Percentiles rank a stretch among this genome's conserved stretches.
Evolutionary conservation across 1,140 invertebrate species (phyloP).

Genomic region (Phthorimaea operculella): DNA sequence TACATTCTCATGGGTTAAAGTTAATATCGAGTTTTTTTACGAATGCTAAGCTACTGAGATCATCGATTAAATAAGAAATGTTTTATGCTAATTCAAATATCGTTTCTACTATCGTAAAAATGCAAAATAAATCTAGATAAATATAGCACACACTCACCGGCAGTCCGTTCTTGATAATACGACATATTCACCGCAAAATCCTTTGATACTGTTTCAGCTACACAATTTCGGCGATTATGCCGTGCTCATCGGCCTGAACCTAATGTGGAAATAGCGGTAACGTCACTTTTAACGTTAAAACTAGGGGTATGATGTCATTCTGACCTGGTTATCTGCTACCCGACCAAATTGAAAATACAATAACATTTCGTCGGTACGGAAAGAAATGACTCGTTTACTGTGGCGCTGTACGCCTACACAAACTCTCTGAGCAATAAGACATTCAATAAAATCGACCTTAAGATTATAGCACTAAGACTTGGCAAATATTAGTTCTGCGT

Average conservation of each 20-base stretch:
- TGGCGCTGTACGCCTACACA: too few species aligned
- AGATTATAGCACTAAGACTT: too few species aligned
- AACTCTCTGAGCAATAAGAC: too few species aligned
- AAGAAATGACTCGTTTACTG: too few species aligned
- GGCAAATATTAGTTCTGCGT: not conserved
- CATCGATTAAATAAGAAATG: slow-evolving; percentile 1
- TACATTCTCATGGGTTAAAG: not conserved
- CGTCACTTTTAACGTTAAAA: slow-evolving; percentile 61
- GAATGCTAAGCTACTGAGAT: slow-evolving; percentile 3
- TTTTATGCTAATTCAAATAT: slow-evolving; percentile 1
- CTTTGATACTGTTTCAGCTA: slow-evolving; percentile 7
- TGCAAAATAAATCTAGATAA: not conserved
- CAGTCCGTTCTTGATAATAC: slow-evolving; percentile 35
- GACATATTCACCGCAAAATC: slow-evolving; percentile 27
- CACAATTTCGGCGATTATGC: not conserved
- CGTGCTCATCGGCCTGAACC: slow-evolving; percentile 18
- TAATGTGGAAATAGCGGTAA: slow-evolving; percentile 42
- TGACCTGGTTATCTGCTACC: slow-evolving; percentile 46
- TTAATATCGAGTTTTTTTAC: not conserved
- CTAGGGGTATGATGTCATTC: slow-evolving; percentile 51
- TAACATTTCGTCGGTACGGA: slow-evolving; percentile 22
- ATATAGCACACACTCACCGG: slow-evolving; percentile 31
- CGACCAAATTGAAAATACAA: slow-evolving; percentile 26
- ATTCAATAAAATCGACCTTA: too few species aligned
- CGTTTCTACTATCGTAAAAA: slow-evolving; percentile 12